Conservation (phyloP, 2,888 invertebrate genomes). For the Heteropelma amictum region DNA sequence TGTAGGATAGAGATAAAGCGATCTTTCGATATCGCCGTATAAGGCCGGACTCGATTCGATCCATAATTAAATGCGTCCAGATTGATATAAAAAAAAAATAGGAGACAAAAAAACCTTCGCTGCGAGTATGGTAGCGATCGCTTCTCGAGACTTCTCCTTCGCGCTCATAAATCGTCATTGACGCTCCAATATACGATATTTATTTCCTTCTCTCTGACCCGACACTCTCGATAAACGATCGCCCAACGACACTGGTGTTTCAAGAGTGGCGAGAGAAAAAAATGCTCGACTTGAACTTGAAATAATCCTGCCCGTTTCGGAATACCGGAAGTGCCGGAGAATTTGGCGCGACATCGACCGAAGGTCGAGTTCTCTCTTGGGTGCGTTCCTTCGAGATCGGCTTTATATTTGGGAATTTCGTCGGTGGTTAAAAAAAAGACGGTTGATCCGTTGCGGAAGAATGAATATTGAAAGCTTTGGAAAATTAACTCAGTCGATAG, state of each 20-base stretch:
- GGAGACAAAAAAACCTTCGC: slow-evolving; percentile 29
- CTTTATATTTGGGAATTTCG: too few relatives aligned
- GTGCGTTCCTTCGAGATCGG: background rate
- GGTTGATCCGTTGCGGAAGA: too few relatives aligned
- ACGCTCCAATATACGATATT: slow-evolving; percentile 35
- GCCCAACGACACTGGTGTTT: slow-evolving; percentile 19
- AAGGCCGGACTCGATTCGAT: slow-evolving; percentile 46
- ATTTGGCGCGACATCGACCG: slow-evolving; percentile 35
- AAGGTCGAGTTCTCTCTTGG: slow-evolving; percentile 36
- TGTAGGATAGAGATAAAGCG: background rate
- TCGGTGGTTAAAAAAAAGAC: too few relatives aligned
- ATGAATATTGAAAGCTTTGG: too few relatives aligned
- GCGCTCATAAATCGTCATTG: slow-evolving; percentile 49
- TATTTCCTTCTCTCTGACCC: background rate
- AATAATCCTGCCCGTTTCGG: slow-evolving; percentile 46
- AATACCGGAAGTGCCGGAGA: slow-evolving; percentile 52
- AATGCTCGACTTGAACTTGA: slow-evolving; percentile 36
- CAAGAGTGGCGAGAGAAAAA: slow-evolving; percentile 3
- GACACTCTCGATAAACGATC: slow-evolving; percentile 4
- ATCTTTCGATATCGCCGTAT: slow-evolving; percentile 48
- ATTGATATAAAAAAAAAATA: slow-evolving; percentile 26
- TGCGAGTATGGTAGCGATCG: slow-evolving; percentile 51
- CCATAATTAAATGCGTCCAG: slow-evolving; percentile 47
- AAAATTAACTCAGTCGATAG: too few relatives aligned
- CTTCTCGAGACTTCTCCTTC: slow-evolving; percentile 45